Base-by-base conservation (phyloP, 2,888 invertebrate genomes). In the Melanchra persicariae region DNA sequence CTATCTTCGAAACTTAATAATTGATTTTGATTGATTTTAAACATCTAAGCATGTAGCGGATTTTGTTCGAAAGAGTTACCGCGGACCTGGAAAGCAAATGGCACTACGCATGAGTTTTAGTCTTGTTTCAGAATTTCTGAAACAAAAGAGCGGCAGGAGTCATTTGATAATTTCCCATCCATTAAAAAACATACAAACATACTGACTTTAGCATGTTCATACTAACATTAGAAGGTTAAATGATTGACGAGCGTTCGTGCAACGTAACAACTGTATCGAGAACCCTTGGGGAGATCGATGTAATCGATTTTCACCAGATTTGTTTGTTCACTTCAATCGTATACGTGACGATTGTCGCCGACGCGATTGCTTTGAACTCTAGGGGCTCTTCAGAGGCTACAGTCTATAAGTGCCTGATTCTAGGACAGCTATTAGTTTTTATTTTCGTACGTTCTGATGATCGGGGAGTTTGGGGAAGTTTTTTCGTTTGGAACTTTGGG, bases 311-410 rank as follows among this genome's bases (percentile, higher is more conserved):
- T 79, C 74, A 59, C 84, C 81, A 87, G 87, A 91, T 91, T 90
- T 91, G 89, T 90, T 91, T 89, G 90, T 89, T 87, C 88, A 87
- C 87, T 88, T 81, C 85, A 91, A 91, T 90, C 90, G 91, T 91
- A 92, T 92, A 89, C 91, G 85, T 85, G 85, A 84, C 76, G 72
- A 79, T 87, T 88, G 88, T 84, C 77, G 74, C 57, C 43, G 51
- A 61, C 60, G 58, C 74, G 61, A 85, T 84, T 84, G 77, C 76
- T 78, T 71, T 55, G 59, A 69, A 61, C 71, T 75, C 79, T 67
- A 55, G 75, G 34, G 71, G 58, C 71, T 73, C 74, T 77, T 70
- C 77, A 63, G 61, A 71, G 70, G 37, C 66, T 70, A 51, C 17
- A 34, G 69, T 58, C 65, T 74, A 52, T 74, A 66, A 78, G 73